Evolutionary conservation across 2,888 invertebrate species (phyloP).

Genomic region (Gymnoscelis rufifasciata): DNA sequence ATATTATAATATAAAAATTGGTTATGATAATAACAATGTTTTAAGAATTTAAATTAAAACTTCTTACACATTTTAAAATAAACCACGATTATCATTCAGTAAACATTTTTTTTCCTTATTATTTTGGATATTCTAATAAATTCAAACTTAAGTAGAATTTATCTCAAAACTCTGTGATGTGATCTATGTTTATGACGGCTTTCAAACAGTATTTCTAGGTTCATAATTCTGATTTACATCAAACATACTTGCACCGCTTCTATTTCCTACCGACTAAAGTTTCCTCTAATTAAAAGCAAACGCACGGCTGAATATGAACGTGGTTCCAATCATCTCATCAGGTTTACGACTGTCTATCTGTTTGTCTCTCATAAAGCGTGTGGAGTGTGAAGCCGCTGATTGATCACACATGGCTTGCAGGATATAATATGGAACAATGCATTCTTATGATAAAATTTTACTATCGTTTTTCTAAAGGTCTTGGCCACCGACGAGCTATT

Average conservation of each 20-base stretch:
- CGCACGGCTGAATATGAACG: conserved; percentile 57
- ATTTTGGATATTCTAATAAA: too few species aligned
- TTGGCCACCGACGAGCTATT: too few species aligned
- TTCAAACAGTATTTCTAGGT: neutral
- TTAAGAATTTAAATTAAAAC: too few species aligned
- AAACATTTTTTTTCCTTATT: too few species aligned
- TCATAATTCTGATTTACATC: conserved; percentile 10
- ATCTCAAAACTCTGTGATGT: too few species aligned
- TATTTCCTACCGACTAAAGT: conserved; percentile 50
- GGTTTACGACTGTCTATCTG: conserved; percentile 72
- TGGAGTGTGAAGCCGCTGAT: conserved; percentile 63
- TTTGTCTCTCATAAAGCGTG: conserved; percentile 56
- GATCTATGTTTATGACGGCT: neutral
- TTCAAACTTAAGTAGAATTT: too few species aligned
- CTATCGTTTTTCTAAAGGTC: conserved; percentile 1
- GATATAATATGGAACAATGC: conserved; percentile 35
- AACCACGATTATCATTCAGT: too few species aligned
- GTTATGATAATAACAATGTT: too few species aligned
- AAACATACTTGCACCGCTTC: conserved; percentile 32
- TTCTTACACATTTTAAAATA: too few species aligned
- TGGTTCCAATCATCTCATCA: conserved; percentile 69
- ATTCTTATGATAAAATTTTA: conserved; percentile 30
- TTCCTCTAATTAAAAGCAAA: conserved; percentile 70
- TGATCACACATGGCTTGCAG: conserved; percentile 63
- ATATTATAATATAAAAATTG: too few species aligned